Conservation (phyloP, 1,140 invertebrate species). For the Papilio helenus region DNA sequence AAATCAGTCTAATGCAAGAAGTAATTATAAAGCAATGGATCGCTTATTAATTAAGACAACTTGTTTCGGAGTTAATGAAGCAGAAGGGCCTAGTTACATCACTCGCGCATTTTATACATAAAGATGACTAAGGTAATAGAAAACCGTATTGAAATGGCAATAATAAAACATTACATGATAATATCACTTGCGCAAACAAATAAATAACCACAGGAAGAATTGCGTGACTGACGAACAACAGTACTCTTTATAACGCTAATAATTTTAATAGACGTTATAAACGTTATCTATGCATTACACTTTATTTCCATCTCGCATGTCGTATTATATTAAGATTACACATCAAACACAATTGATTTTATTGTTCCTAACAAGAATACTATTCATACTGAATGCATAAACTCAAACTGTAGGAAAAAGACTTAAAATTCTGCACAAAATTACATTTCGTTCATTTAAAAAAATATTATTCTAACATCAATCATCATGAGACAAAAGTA, state of each 20-base stretch:
- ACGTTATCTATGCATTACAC: neutral
- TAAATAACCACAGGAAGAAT: neutral
- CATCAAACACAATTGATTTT: neutral
- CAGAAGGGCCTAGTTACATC: neutral
- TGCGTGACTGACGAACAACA: neutral
- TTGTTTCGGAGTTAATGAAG: slow-evolving; percentile 2
- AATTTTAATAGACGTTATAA: neutral
- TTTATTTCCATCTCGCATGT: neutral
- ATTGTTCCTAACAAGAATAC: neutral
- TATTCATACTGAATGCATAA: too few relatives aligned
- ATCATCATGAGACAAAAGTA: too few relatives aligned
- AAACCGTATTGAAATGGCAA: neutral
- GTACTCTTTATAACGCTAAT: slow-evolving; percentile 9
- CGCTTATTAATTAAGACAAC: neutral
- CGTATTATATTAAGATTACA: neutral
- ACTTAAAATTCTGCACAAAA: too few relatives aligned
- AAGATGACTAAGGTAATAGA: neutral
- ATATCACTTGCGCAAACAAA: neutral
- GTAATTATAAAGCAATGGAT: neutral
- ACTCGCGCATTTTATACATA: neutral
- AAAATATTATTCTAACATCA: too few relatives aligned
- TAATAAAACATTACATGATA: neutral
- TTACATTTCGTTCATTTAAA: too few relatives aligned
- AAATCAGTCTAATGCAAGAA: neutral
- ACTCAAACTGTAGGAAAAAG: too few relatives aligned